Percentiles rank a stretch among this genome's conserved stretches.
These are phyloP conservation scores for Conus ventricosus DNA, from an alignment of 1,140 invertebrate species.

Conservation along the genomic window DNA sequence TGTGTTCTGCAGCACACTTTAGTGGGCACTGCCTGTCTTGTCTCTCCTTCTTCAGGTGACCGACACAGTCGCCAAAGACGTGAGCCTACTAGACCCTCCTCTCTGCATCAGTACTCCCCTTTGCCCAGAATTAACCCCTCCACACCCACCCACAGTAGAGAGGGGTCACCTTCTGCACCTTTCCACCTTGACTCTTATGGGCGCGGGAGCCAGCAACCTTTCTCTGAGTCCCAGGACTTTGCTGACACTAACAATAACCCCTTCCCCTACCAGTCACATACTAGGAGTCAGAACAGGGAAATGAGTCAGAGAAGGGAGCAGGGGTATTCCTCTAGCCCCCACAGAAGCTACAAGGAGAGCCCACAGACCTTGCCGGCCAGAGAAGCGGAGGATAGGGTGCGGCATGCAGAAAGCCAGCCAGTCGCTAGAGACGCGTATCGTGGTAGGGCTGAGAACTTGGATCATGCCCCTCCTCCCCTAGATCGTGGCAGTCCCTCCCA, in stretches of 20 bases:
- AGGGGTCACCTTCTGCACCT: slow-evolving; percentile 6
- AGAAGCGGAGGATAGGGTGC: not conserved
- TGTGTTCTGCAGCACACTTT: not conserved
- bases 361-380: not conserved
- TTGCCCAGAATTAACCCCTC: slow-evolving; percentile 49
- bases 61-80: slow-evolving; percentile 36
- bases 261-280: not conserved
- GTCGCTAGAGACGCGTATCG: not conserved
- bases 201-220: not conserved
- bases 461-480: not conserved
- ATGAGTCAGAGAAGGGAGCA: slow-evolving; percentile 6
- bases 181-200: not conserved
- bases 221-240: not conserved
- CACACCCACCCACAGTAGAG: slow-evolving; percentile 20
- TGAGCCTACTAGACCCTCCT: slow-evolving; percentile 39
- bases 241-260: not conserved
- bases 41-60: slow-evolving; percentile 28
- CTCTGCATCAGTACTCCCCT: slow-evolving; percentile 46
- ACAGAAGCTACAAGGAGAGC: slow-evolving; percentile 18
- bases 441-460: not conserved
- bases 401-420: not conserved
- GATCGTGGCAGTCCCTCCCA: not conserved
- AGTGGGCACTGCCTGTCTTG: not conserved
- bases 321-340: not conserved
- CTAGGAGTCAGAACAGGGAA: not conserved